Base-by-base conservation (phyloP, 2,113 vertebrate genomes). In the Crotalus helleri region DNA sequence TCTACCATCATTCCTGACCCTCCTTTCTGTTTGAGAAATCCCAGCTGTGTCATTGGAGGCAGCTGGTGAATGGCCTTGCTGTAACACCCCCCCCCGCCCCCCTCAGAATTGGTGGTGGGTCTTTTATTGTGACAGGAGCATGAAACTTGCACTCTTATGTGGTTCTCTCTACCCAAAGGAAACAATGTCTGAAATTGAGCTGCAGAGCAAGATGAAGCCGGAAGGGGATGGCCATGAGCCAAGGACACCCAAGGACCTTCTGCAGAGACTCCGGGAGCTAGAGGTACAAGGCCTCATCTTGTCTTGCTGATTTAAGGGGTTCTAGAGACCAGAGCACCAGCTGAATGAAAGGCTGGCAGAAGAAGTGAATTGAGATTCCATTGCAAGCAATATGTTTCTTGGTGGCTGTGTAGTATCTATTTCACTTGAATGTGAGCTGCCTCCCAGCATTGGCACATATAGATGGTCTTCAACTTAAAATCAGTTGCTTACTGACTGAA, bases 221-320 rank as follows among this genome's bases (percentile, higher is more conserved):
- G 95, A 94, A 53, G 95, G 81, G 3, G 96, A 94, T 2, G 95
- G 96, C 0, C 57, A 95, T 89, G 98, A 98, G 92, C 95, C 93
- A 0, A 95, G 95, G 51, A 96, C 95, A 90, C 97, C 97, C 94
- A 97, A 98, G 23, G 98, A 98, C 92, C 98, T 98, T 69, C 96
- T 98, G 95, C 98, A 98, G 94, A 96, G 98, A 69, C 96, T 98
- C 64, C 96, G 97, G 93, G 98, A 98, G 94, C 96, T 98, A 91
- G 98, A 98, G 98, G 98, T 98, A 91, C 0, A 69, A 1, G 81
- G 0, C 44, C 24, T n/a, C 23, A 24, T 15, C 46, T 46, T 10
- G n/a, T 15, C 46, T 46, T 10, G 39, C 26, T 54, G 58, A 21
- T 21, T 91, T n/a, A 39, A 69, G 24, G 6, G 51, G 81, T 26